phyloP scores from a whole-genome alignment of 1,140 invertebrate species.

The Cardiocondyla obscurior region DNA sequence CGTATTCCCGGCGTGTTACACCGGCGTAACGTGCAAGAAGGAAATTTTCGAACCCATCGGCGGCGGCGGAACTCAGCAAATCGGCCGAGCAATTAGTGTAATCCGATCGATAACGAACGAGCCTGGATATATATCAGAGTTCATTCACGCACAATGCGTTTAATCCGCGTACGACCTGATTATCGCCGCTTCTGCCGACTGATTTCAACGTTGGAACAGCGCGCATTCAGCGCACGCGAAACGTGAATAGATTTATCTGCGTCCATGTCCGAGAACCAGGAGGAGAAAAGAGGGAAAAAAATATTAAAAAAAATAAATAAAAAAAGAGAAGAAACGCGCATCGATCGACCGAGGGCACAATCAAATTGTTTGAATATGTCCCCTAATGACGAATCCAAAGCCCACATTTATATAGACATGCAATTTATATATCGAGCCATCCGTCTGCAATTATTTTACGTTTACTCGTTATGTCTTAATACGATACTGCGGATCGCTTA shows the following conservation, averaged over 20 bases:
- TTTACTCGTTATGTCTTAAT: not conserved
- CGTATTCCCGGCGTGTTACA: not conserved
- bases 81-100: conserved; percentile 66
- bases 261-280: not conserved
- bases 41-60: not conserved
- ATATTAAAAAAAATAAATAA: too few relatives aligned
- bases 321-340: not conserved
- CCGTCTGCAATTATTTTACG: not conserved
- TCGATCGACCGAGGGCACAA: not conserved
- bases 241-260: conserved; percentile 35
- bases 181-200: conserved; percentile 41
- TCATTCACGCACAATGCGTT: conserved; percentile 56
- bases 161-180: conserved; percentile 58
- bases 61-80: conserved; percentile 5
- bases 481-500: not conserved
- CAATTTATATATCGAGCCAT: not conserved
- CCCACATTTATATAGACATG: not conserved
- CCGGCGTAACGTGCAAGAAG: conserved; percentile 33
- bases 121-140: conserved; percentile 45
- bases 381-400: conserved; percentile 36
- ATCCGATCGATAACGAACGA: conserved; percentile 60
- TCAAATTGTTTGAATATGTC: conserved; percentile 26
- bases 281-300: not conserved
- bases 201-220: conserved; percentile 36
- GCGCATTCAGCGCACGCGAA: conserved; percentile 11